Evolutionary conservation across 2,888 invertebrate species (phyloP), one percentile per base, ranked within the genome.

Genomic region (Troides oblongomaculatus): DNA sequence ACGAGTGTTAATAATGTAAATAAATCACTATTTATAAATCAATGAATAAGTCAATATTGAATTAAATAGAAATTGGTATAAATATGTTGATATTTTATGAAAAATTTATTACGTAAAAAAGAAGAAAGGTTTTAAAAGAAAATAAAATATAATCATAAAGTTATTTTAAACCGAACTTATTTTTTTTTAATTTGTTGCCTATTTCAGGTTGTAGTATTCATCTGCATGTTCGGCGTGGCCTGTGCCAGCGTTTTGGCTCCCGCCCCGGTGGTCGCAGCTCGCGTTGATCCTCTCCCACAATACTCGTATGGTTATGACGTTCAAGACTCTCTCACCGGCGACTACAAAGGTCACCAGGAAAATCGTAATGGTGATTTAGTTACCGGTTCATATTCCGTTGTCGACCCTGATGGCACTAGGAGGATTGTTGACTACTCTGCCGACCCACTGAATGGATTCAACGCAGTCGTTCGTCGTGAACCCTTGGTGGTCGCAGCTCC

Each of bases 281-380:
- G 86, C n/a, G 75, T 85, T 1, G 92, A 92, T 76, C 89, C 90
- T 12, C 68, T 87, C 1, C 94, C 94, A 0, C 94, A 94, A 76
- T 94, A 94, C 83, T 92, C 93, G 7, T 94, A 88, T 82, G 93
- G 93, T 5, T 94, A 94, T 77, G 93, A 94, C 76, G 93, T 94
- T 1, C 93, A 94, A 74, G 94, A 94, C 76, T 82, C 92, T 4
- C 86, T 94, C 69, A 94, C 94, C 39, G 94, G 94, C 30, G 94
- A 94, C 85, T 92, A 90, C 83, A 94, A 94, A 75, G 93, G 92
- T 64, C 94, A 94, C 82, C 90, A 92, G 71, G 94, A 94, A 77
- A 85, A 90, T 25, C 88, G 94, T 68, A 92, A 92, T 74, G 94
- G 94, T 0, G 94, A 94, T 79, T 81, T 93, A 5, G 94, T 94